These are phyloP conservation scores for Chrysochloris asiatica DNA, from an alignment of 2,113 vertebrate genomes.

Conservation along the genomic window DNA sequence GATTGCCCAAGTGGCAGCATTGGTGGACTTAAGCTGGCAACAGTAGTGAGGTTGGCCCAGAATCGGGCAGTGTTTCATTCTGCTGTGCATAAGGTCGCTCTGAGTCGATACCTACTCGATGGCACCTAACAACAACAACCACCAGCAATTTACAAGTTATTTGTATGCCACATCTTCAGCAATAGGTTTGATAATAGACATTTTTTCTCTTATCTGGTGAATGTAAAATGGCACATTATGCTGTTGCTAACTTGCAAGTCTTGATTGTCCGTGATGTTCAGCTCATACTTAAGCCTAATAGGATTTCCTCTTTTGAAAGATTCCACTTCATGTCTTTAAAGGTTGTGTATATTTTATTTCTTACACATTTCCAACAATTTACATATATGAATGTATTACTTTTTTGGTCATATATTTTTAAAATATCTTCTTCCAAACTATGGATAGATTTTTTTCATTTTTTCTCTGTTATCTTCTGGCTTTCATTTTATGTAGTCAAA, in stretches of 20 bases:
- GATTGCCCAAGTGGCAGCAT: no score
- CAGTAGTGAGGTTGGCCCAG: no score
- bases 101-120: no score
- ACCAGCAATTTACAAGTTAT: no score
- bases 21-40: no score
- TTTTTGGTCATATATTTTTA: background rate
- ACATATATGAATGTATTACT: background rate
- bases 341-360: background rate
- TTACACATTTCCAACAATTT: background rate
- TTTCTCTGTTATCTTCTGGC: background rate
- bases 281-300: background rate
- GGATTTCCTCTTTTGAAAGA: background rate
- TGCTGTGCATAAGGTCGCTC: no score
- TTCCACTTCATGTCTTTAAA: background rate
- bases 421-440: background rate
- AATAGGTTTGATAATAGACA: background rate
- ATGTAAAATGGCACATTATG: background rate
- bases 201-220: background rate
- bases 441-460: background rate
- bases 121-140: no score
- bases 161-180: background rate
- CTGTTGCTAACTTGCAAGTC: background rate
- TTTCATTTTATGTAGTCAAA: background rate
- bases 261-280: background rate
- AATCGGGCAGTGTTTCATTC: no score